phyloP scores from a whole-genome alignment of 2,797 vertebrate genomes.

The Percopsis omiscomaycus region DNA sequence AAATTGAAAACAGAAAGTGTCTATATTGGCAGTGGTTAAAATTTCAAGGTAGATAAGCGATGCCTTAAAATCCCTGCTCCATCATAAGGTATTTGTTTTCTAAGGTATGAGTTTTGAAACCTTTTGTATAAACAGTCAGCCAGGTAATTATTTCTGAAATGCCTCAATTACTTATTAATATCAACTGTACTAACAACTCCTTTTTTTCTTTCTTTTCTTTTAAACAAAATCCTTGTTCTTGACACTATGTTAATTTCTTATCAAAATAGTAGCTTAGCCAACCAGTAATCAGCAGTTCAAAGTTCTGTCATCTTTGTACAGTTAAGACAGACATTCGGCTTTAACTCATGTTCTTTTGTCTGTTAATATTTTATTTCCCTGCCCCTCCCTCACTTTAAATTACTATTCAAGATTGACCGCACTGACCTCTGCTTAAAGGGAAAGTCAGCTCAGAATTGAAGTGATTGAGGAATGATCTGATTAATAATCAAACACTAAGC shows the following conservation, averaged over 20 bases:
- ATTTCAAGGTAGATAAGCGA: constrained; percentile 49
- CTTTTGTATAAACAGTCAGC: constrained; percentile 31
- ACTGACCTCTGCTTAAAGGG: constrained; percentile 62
- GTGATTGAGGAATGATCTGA: background rate
- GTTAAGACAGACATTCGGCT: constrained; percentile 46
- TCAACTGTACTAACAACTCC: background rate
- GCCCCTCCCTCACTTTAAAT: constrained; percentile 45
- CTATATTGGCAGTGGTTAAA: constrained; percentile 62
- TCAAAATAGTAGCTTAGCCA: constrained; percentile 45
- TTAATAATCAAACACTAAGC: background rate
- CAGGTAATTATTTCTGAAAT: constrained; percentile 13
- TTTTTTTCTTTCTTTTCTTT: background rate
- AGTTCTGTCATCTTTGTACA: constrained; percentile 60
- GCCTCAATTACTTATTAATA: constrained; percentile 10
- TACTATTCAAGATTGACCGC: constrained; percentile 49
- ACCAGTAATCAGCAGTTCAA: constrained; percentile 64
- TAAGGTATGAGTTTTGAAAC: constrained; percentile 38
- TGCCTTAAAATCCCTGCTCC: constrained; percentile 30
- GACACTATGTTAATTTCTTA: constrained; percentile 59
- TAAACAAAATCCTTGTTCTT: background rate
- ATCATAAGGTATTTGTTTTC: constrained; percentile 19
- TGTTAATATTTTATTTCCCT: constrained; percentile 70
- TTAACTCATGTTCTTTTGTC: constrained; percentile 44
- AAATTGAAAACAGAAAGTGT: constrained; percentile 51
- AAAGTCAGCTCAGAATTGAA: constrained; percentile 15